Conservation (phyloP, 1,140 invertebrate species). For the Calephelis virginiensis region DNA sequence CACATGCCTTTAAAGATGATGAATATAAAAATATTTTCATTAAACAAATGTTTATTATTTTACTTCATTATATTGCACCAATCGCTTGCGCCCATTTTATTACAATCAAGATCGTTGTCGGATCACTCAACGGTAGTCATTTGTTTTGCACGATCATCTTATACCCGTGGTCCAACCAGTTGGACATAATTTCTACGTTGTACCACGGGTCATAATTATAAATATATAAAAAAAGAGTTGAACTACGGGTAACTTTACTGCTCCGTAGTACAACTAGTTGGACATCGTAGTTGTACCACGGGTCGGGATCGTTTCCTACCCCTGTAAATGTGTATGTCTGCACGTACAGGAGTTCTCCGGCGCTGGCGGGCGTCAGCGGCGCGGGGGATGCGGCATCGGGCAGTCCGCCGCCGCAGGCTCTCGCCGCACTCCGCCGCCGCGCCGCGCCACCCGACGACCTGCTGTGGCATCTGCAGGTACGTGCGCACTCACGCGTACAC, state of each 20-base stretch:
- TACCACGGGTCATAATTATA: not conserved
- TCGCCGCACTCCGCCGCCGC: constrained; percentile 48
- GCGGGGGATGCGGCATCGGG: constrained; percentile 36
- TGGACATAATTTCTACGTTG: not conserved
- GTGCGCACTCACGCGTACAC: not conserved
- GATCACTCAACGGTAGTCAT: not conserved
- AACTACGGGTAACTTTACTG: not conserved
- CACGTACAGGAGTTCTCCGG: constrained; percentile 39
- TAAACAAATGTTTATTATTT: not conserved
- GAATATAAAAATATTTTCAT: not conserved
- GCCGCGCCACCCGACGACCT: constrained; percentile 48
- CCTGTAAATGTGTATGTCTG: not conserved
- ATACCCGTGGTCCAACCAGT: not conserved
- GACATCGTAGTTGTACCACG: too few relatives aligned
- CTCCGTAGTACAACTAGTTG: not conserved
- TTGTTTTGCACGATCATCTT: constrained; percentile 3
- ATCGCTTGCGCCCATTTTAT: not conserved
- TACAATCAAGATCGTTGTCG: not conserved
- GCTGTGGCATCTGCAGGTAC: constrained; percentile 44
- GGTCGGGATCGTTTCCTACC: not conserved
- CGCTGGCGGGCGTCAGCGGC: constrained; percentile 37
- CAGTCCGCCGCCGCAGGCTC: constrained; percentile 54
- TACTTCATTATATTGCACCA: not conserved
- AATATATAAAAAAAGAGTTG: constrained; percentile 2
- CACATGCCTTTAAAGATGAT: not conserved